Base-by-base conservation (phyloP, 2,113 vertebrate species). In the Felis chaus region DNA sequence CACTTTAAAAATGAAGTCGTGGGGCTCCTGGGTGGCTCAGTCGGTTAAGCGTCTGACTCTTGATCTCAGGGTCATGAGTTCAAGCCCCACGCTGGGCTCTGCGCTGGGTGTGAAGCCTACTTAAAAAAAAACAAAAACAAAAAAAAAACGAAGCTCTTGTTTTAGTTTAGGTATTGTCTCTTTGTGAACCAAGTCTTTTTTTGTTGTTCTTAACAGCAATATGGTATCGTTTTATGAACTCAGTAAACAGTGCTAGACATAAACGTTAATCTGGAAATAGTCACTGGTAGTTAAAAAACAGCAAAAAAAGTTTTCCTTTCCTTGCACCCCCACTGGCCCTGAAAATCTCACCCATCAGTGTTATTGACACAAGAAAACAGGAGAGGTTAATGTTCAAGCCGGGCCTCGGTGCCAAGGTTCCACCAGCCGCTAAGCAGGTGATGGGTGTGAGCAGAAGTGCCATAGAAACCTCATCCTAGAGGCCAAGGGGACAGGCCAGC, bases 211-310 rank as follows among this genome's bases (percentile, higher is more conserved):
- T 16, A 80, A 27, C 1, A 81, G 45, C 16, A 41, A 61, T 10
- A 36, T 39, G 61, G 29, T 80, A 66, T 71, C 45, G 84, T 57
- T 73, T 93, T 78, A 80, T 91, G 74, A 76, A 76, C n/a, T 71
- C 78, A 85, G 4, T 41, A 73, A 89, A 27, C 79, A 71, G 16
- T 61, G 88, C 53, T 3, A 96, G 50, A 89, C 12, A 95, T 80
- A 89, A 80, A 85, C 5, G 10, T 53, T 53, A 78, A 81, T 39
- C 68, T 91, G 71, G 36, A 89, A 48, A 50, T 41, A 76, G 19
- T 76, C 73, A 57, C 21, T 86, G 33, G 31, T 55, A 33, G 45
- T 94, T 91, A 39, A 76, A 94, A 92, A 88, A 48, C 7, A 61
- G 63, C 25, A 65, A 29, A 76, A 55, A n/a, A 41, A 3, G 4